Evolutionary conservation across 2,797 vertebrate species (phyloP), one percentile per base, ranked within the genome.

Genomic region (Gobio occitaniae): DNA sequence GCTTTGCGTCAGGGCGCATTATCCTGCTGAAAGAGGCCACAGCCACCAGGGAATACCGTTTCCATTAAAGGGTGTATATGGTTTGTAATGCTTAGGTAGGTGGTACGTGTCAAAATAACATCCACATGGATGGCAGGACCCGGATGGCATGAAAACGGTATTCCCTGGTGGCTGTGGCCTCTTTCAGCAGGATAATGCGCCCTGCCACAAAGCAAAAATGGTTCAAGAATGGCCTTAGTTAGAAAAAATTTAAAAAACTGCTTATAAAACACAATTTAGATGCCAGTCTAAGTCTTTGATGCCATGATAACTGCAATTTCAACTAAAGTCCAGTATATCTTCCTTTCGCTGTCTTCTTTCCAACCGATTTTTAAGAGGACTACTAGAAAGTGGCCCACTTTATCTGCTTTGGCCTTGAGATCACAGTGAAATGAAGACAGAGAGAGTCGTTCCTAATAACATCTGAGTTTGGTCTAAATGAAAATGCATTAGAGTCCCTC

Each of bases 401-500:
- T 85, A 4, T 83, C 41, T 63, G 63, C 65, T 79, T 84, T 79
- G 80, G 74, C 74, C 47, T 75, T 89, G 85, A 76, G 65, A 76
- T 70, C 71, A 74, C 50, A 47, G 85, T 75, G 80, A 84, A 85
- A 89, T 87, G 77, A 56, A 81, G 80, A 69, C 13, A 15, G 32
- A 59, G 52, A 59, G 81, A 88, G 82, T 84, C 15, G 12, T 77
- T 86, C 80, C 84, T 89, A 87, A 87, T 90, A 89, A 87, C 86
- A 83, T 88, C 79, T 84, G 83, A 91, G 89, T 92, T 93, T 90
- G 85, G 89, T 83, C 86, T 75, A 84, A 92, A 93, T 90, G 77
- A 90, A 91, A 83, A 90, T 92, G 87, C 92, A 93, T 94, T 93
- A 94, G 93, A 80, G 90, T 69, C 47, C 90, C 86, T 93, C 90